Evolutionary conservation across 2,797 vertebrate genomes (phyloP).

Genomic region (Chromis chromis): DNA sequence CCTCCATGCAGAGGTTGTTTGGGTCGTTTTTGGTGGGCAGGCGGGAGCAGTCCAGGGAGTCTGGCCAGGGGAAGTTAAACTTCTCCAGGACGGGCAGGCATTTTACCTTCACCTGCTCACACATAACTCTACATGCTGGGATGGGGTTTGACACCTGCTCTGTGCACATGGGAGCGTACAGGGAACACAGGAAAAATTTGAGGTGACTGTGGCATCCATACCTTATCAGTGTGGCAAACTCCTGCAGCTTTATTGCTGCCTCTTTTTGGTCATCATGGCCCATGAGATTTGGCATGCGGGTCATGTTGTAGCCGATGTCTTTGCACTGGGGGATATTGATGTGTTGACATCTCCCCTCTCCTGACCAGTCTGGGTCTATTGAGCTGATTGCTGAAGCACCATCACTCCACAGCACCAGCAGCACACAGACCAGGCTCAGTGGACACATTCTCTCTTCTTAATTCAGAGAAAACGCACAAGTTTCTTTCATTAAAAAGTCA

Average conservation of each 20-base stretch:
- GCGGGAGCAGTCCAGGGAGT: slow-evolving; percentile 93
- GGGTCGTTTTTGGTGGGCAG: slow-evolving; percentile 98
- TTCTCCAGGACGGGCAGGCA: slow-evolving; percentile 96
- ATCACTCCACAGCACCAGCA: slow-evolving; percentile 70
- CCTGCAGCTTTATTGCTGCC: slow-evolving; percentile 95
- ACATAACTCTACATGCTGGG: slow-evolving; percentile 96
- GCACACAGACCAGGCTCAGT: slow-evolving; percentile 61
- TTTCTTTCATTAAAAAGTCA: slow-evolving; percentile 51
- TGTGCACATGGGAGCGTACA: slow-evolving; percentile 99
- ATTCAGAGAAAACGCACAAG: slow-evolving; percentile 37
- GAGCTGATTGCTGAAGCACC: slow-evolving; percentile 90
- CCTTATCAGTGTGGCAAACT: slow-evolving; percentile 96
- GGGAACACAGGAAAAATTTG: slow-evolving; percentile 96
- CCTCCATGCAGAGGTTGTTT: slow-evolving; percentile 98
- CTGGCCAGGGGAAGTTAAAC: slow-evolving; percentile 96
- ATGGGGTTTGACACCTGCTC: slow-evolving; percentile 98
- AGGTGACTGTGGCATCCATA: slow-evolving; percentile 96
- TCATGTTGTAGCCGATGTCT: slow-evolving; percentile 98
- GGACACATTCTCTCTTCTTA: slow-evolving; percentile 71
- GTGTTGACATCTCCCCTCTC: slow-evolving; percentile 93
- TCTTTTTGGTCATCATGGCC: slow-evolving; percentile 95
- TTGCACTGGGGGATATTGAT: slow-evolving; percentile 96
- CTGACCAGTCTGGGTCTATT: slow-evolving; percentile 91
- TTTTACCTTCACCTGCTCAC: slow-evolving; percentile 93
- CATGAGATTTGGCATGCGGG: slow-evolving; percentile 98